These are phyloP conservation scores for Cossypha dichroa DNA, from an alignment of 2,797 vertebrate genomes.

Conservation along the genomic window DNA sequence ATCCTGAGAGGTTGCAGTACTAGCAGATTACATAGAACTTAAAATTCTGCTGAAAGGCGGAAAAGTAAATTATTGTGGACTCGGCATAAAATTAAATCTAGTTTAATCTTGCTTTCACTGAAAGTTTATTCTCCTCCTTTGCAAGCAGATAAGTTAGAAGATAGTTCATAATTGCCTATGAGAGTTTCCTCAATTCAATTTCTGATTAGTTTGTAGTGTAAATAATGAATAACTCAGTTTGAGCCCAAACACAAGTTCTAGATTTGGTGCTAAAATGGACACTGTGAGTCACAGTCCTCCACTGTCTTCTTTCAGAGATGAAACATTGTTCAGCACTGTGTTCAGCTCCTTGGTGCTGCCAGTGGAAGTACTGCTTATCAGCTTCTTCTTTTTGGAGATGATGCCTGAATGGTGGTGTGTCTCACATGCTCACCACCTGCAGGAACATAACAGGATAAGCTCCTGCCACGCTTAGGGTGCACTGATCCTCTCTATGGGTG, in stretches of 20 bases:
- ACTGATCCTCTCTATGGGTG: not conserved
- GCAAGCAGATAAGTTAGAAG: not conserved
- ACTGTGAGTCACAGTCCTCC: not conserved
- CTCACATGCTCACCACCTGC: not conserved
- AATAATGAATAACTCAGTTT: not conserved
- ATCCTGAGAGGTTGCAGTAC: not conserved
- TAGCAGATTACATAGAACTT: not conserved
- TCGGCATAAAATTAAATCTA: slow-evolving; percentile 15
- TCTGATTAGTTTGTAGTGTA: not conserved
- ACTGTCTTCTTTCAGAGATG: not conserved
- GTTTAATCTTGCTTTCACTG: slow-evolving; percentile 8
- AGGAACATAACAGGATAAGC: not conserved
- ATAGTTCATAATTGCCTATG: not conserved
- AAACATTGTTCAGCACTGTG: not conserved
- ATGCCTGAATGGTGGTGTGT: not conserved
- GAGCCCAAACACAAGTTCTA: not conserved
- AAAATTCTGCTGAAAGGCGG: not conserved
- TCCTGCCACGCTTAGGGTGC: fast-evolving
- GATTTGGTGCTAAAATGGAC: not conserved
- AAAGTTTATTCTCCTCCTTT: slow-evolving; percentile 4
- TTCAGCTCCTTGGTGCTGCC: not conserved
- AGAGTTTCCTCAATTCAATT: not conserved
- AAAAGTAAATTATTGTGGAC: not conserved
- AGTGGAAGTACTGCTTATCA: not conserved
- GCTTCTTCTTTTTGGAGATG: not conserved